Percentiles rank a stretch among this genome's conserved stretches.
These are phyloP conservation scores for Ophion slaviceki DNA, from an alignment of 2,888 invertebrate genomes.

Conservation along the genomic window DNA sequence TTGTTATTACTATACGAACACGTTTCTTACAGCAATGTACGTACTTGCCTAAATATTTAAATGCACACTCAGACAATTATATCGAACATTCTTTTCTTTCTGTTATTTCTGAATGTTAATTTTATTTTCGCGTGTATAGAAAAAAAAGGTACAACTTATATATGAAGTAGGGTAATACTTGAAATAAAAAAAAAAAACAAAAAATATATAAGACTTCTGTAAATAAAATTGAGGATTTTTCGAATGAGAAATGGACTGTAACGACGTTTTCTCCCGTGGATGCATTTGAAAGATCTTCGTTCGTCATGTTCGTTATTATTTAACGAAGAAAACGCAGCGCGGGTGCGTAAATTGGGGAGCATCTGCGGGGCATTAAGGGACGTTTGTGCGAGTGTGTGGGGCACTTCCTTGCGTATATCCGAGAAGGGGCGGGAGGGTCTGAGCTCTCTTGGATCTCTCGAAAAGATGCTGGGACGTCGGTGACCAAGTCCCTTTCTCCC, in stretches of 20 bases:
- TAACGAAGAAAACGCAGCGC: slow-evolving; percentile 18
- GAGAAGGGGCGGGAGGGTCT: background rate
- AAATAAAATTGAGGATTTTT: background rate
- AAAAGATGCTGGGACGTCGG: slow-evolving; percentile 26
- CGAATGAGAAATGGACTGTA: background rate
- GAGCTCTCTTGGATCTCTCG: background rate
- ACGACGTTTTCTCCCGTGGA: background rate
- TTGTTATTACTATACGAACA: too few species aligned
- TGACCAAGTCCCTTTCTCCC: slow-evolving; percentile 4
- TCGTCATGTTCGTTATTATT: background rate
- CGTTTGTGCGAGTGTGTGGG: slow-evolving; percentile 13
- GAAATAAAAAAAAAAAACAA: too few species aligned
- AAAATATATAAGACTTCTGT: too few species aligned
- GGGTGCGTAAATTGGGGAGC: slow-evolving; percentile 40
- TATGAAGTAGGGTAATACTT: too few species aligned
- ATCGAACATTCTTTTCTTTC: too few species aligned
- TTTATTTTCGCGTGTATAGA: too few species aligned
- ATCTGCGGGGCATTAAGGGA: slow-evolving; percentile 65
- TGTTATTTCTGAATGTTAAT: too few species aligned
- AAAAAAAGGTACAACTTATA: too few species aligned
- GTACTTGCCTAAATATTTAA: too few species aligned
- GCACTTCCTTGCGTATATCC: slow-evolving; percentile 59
- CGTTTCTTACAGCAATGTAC: too few species aligned
- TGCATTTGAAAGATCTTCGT: background rate
- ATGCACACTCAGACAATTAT: too few species aligned